Evolutionary conservation across 2,888 invertebrate genomes (phyloP), one percentile per base, ranked within the genome.

Genomic region (Ommatoiulus sabulosus): DNA sequence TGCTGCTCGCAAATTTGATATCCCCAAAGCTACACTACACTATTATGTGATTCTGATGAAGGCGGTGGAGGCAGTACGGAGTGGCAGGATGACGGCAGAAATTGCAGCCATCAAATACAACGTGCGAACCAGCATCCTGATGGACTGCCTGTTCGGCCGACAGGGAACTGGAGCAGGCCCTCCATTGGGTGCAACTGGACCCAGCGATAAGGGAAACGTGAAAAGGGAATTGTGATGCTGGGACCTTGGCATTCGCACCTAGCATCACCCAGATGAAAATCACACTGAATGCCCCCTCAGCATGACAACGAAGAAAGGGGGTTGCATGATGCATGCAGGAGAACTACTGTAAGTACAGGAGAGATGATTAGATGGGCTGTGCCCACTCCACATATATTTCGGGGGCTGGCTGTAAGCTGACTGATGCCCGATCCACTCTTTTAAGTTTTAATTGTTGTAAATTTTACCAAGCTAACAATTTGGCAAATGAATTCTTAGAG

Each of bases 1-100:
- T 92, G 97, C 97, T 0, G 97, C 97, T 35, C 95, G 97, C 91
- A 97, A 97, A 93, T 97, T 97, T 94, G 97, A 97, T 94, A 97
- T 97, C 92, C 97, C 97, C 88, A 97, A 97, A 93, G 97, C 97
- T 90, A 97, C 97, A 10, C 87, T 90, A 44, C 90, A 90, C 87
- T 90, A 90, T 72, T 90, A 90, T 88, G 90, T 90, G 46, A 90
- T 90, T 84, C 80, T 90, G 48, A 90, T 90, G 90, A 90, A 90
- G 87, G 90, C 90, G 10, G 90, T 90, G 63, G 90, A 90, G 57
- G 90, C 90, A 7, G 90, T 90, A 6, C 88, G 90, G 20, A 89
- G 89, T 52, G 90, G 90, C 8, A 89, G 90, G 15, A 90, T 90
- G 90, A 90, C 90, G n/a, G 87, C 90, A 35, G 90, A 90, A 87